phyloP scores from a whole-genome alignment of 2,113 vertebrate species.

The Oceanites oceanicus region DNA sequence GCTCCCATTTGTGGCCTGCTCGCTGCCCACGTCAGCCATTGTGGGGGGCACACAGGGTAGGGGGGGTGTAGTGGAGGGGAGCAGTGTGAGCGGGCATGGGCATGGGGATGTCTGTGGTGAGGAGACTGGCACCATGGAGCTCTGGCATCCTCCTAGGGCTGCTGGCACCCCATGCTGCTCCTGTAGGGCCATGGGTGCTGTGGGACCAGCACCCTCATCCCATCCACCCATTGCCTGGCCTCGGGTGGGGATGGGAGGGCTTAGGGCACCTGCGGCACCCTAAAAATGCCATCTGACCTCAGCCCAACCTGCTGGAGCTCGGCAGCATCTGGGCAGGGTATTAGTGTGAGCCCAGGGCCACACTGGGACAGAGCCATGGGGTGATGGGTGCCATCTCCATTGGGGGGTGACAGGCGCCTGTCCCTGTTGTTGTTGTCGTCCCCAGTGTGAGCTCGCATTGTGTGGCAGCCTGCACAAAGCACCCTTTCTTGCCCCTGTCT shows the following conservation, averaged over 20 bases:
- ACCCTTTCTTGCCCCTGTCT: background rate
- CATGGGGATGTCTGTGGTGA: accelerated
- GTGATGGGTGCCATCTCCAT: background rate
- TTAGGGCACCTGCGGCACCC: background rate
- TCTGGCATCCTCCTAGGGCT: background rate
- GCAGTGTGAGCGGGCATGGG: accelerated
- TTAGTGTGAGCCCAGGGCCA: background rate
- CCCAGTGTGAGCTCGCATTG: constrained; percentile 8
- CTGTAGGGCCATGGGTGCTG: background rate
- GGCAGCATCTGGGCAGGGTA: accelerated
- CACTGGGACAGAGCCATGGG: background rate
- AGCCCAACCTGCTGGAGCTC: background rate
- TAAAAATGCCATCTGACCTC: background rate
- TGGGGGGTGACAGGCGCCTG: background rate
- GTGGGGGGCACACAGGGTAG: background rate
- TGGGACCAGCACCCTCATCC: background rate
- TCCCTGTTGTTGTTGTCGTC: background rate
- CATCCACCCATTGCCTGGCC: background rate
- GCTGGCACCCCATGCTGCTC: background rate
- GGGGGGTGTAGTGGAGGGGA: no score
- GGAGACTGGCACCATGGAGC: background rate
- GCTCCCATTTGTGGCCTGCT: constrained; percentile 42
- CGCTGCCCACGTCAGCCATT: background rate
- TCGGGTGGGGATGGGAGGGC: background rate
- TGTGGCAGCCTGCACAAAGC: constrained; percentile 20